Percentiles rank a stretch among this genome's conserved stretches.
phyloP scores from a whole-genome alignment of 2,113 vertebrate species.

The Malaclemys terrapin region DNA sequence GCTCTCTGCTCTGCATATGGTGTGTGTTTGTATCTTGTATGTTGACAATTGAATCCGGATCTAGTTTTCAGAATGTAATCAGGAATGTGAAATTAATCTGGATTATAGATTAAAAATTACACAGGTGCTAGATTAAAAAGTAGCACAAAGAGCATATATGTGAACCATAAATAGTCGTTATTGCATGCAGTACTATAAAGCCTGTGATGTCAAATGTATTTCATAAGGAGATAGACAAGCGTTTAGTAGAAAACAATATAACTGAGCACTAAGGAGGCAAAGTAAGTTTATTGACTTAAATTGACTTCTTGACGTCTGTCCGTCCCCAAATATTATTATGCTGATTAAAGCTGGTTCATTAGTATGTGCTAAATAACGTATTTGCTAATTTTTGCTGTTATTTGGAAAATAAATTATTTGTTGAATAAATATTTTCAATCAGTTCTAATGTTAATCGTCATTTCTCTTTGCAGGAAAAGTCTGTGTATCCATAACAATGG shows the following conservation, averaged over 20 bases:
- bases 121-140: background rate
- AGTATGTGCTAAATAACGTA: background rate
- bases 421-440: background rate
- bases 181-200: background rate
- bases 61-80: background rate
- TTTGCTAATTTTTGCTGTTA: background rate
- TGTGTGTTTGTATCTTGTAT: background rate
- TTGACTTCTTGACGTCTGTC: background rate
- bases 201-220: background rate
- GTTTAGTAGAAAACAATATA: background rate
- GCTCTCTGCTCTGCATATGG: background rate
- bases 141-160: background rate
- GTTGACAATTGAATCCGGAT: background rate
- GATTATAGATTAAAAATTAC: background rate
- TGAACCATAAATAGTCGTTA: background rate
- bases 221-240: background rate
- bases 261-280: background rate
- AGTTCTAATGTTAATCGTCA: background rate
- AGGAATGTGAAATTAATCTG: background rate
- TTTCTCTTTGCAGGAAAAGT: background rate
- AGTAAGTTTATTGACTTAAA: background rate
- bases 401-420: background rate
- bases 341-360: background rate
- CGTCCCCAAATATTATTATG: background rate
- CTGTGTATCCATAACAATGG: background rate